Evolutionary conservation across 2,113 vertebrate genomes (phyloP), one percentile per base, ranked within the genome.

Genomic region (Lampris incognitus): DNA sequence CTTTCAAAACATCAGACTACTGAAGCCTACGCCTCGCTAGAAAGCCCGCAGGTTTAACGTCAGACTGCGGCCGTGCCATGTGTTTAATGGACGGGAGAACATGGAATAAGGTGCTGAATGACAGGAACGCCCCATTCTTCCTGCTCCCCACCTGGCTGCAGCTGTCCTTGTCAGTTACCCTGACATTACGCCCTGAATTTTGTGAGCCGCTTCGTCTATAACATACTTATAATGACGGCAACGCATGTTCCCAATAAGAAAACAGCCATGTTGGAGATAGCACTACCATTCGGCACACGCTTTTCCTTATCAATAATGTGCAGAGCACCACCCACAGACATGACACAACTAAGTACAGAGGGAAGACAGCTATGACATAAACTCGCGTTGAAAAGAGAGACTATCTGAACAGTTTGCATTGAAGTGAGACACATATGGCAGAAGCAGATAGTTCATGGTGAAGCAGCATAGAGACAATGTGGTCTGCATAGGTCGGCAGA

Each of bases 111-210:
- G 72, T 48, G 68, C 54, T 46, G 66, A 51, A 4, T 66, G 64
- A 48, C 74, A 87, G 74, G 83, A 84, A 90, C 83, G 86, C 86
- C 88, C 24, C 85, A 75, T 84, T 82, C 66, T 79, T 66, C 75
- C 79, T 66, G 24, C 24, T 62, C 72, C 78, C 86, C 85, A 91
- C 85, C 91, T 92, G 87, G 66, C 69, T 83, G 86, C 80, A 87
- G 84, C 77, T 78, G 87, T 76, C 79, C 88, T 85, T 84, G 85
- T 83, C 78, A 74, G 71, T 55, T 64, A 66, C 54, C 2, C 57
- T 73, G 9, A 63, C 67, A 66, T 63, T 63, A 56, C 73, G 72
- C 3, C 36, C 11, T 55, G 44, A 73, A 73, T 66, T 37, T 11
- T 52, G 70, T 4, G 37, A 41, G 3, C 57, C 44, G 66, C 56